Conservation (phyloP, 2,888 invertebrate genomes). For the Leuctra nigra region DNA sequence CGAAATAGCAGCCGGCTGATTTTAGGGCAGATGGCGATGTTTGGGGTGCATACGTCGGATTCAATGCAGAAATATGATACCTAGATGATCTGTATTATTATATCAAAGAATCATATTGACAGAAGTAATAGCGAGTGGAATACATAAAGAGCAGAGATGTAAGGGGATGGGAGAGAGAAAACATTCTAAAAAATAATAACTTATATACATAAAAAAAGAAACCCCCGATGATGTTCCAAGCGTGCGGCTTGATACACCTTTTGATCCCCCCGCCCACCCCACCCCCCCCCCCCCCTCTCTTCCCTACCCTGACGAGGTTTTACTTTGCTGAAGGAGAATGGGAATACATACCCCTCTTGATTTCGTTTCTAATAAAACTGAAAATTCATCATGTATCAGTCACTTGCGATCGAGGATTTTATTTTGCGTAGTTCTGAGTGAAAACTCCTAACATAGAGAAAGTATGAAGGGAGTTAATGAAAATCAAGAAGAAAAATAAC, state of each 20-base stretch:
- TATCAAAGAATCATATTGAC: conserved; percentile 17
- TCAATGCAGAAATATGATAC: conserved; percentile 23
- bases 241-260: neutral
- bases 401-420: no score
- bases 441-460: no score
- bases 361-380: neutral
- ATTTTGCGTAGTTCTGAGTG: no score
- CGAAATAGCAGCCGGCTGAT: conserved; percentile 18
- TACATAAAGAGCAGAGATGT: neutral
- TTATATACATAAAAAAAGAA: no score
- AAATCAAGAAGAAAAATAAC: neutral
- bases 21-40: conserved; percentile 22
- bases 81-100: conserved; percentile 24
- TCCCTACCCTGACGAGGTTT: neutral
- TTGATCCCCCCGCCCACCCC: neutral
- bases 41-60: conserved; percentile 17
- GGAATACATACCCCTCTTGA: neutral
- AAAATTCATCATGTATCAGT: neutral
- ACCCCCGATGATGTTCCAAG: neutral
- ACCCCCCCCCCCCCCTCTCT: neutral
- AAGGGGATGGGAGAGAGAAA: conserved; percentile 1
- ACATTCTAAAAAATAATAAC: conserved; percentile 7
- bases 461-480: neutral
- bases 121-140: conserved; percentile 15
- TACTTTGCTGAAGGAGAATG: neutral